These are phyloP conservation scores for Podargus strigoides DNA, from an alignment of 2,797 vertebrate species.

Conservation along the genomic window DNA sequence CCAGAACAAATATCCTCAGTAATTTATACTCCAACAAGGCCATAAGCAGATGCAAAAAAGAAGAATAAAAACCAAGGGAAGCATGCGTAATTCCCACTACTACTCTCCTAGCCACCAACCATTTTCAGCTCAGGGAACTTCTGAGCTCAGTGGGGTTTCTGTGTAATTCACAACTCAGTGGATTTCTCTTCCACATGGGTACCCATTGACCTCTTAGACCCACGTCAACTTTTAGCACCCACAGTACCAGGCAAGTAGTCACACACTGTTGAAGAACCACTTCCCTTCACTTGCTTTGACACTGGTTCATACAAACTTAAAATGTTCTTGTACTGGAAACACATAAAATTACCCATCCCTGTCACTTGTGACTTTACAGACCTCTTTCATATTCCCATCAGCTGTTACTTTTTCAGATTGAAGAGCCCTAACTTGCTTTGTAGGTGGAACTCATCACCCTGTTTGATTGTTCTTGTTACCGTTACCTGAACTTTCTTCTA, in stretches of 20 bases:
- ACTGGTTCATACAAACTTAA: not conserved
- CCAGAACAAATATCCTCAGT: not conserved
- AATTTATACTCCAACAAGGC: not conserved
- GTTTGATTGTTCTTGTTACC: not conserved
- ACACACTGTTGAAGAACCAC: not conserved
- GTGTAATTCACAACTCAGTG: not conserved
- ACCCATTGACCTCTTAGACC: not conserved
- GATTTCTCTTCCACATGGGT: not conserved
- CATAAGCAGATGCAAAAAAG: not conserved
- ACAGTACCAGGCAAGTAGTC: not conserved
- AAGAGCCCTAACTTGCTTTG: not conserved
- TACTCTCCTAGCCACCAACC: not conserved
- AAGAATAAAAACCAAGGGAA: not conserved
- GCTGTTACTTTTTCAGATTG: not conserved
- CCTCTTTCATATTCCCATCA: not conserved
- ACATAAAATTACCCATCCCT: not conserved
- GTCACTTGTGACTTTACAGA: not conserved
- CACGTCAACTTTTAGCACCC: not conserved
- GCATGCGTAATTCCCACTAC: not conserved
- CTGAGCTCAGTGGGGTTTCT: not conserved
- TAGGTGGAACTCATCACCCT: not conserved
- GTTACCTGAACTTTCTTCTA: not conserved
- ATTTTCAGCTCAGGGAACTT: not conserved
- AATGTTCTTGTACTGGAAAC: not conserved
- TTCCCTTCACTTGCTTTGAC: not conserved